Base-by-base conservation (phyloP, 2,888 invertebrate genomes). In the Melinopterus prodromus region DNA sequence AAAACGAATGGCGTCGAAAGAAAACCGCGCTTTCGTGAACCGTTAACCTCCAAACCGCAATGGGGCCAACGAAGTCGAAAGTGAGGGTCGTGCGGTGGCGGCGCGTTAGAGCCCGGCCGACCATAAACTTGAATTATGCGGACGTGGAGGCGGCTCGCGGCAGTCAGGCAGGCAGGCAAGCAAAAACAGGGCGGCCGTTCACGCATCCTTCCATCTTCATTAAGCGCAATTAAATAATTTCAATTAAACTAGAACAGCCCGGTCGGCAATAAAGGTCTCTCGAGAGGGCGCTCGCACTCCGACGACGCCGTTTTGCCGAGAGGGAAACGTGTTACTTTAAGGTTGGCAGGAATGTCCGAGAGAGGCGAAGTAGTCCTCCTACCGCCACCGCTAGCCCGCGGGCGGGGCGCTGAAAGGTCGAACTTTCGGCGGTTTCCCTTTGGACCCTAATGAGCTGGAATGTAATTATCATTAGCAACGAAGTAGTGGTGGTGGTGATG, bases 201-300 rank as follows among this genome's bases (percentile, higher is more conserved):
- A 69, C 70, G 83, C 82, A 82, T 84, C 84, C 83, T 83, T 83
- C 82, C 81, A 82, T 84, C 84, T 84, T 84, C 84, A 84, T 84
- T 84, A 84, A 83, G 81, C 77, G 81, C 82, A 83, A 82, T 83
- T 83, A 83, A 84, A 84, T 83, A 82, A 83, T 84, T 84, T 84
- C 83, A 84, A 83, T 84, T 83, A 83, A 82, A 81, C 81, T 82
- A 80, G 81, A 83, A 84, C 84, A 84, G 82, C 82, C 79, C 82
- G 81, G 74, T 74, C 81, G 80, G 79, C 81, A 84, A 84, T 82
- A 84, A 84, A 81, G 82, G 81, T 80, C 81, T 81, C 81, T 12
- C 6, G 71, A 7, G 74, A 35, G 82, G 80, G 81, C 82, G 82
- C 81, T 80, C 80, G 81, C 80, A 80, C 82, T 82, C 80, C 71